Percentiles rank a stretch among this genome's conserved stretches.
These are phyloP conservation scores for Drosophila novamexicana DNA, from an alignment of 1,140 invertebrate genomes.

Conservation along the genomic window DNA sequence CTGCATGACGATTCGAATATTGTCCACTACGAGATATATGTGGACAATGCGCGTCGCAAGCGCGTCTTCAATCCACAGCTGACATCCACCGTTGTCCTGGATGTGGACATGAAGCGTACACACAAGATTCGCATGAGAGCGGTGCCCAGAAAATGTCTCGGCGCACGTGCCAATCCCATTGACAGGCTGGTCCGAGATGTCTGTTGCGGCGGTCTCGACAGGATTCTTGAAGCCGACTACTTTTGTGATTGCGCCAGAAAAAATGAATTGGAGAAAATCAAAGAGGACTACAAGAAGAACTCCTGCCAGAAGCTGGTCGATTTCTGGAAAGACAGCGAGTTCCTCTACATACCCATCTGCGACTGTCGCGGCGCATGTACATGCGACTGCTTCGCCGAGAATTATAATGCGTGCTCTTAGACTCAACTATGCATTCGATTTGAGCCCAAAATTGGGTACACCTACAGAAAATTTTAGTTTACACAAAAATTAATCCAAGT, in stretches of 20 bases:
- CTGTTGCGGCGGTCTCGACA: conserved; percentile 37
- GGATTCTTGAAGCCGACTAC: conserved; percentile 32
- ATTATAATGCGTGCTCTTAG: background rate
- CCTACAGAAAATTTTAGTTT: too few relatives aligned
- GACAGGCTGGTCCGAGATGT: conserved; percentile 50
- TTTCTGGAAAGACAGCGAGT: conserved; percentile 66
- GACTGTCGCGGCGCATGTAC: background rate
- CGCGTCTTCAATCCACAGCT: conserved; percentile 39
- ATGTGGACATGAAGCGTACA: conserved; percentile 34
- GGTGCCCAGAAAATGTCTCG: conserved; percentile 14
- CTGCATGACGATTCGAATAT: conserved; percentile 52
- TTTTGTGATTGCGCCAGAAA: conserved; percentile 36
- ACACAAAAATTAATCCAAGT: too few relatives aligned
- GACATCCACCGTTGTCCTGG: conserved; percentile 47
- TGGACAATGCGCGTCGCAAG: conserved; percentile 37
- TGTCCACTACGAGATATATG: conserved; percentile 55
- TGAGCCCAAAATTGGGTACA: too few relatives aligned
- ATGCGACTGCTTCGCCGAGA: conserved; percentile 10
- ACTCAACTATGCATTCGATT: background rate
- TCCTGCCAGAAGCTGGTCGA: conserved; percentile 36
- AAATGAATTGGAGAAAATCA: conserved; percentile 13
- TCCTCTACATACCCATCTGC: conserved; percentile 52
- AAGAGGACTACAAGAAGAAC: conserved; percentile 20
- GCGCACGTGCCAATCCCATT: conserved; percentile 11
- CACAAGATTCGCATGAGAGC: conserved; percentile 53